Percentiles rank a stretch among this genome's conserved stretches.
Conservation (phyloP, 2,797 vertebrate genomes). For the Thunnus albacares region DNA sequence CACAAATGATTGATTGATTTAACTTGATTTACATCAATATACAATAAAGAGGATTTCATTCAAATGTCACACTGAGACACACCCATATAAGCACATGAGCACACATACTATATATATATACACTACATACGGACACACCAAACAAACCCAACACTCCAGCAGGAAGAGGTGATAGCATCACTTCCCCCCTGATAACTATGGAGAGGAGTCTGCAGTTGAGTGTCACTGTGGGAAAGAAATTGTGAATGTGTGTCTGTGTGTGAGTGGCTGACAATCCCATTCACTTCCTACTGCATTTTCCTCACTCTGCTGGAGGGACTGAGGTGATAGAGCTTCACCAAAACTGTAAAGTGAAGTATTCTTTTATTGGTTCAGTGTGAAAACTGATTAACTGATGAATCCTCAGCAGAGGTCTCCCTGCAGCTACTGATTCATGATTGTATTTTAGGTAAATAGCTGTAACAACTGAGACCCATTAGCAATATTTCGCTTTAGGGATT, state of each 20-base stretch:
- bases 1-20: too few relatives aligned
- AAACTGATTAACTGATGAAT: constrained; percentile 25
- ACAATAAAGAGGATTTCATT: constrained; percentile 21
- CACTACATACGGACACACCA: constrained; percentile 6
- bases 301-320: constrained; percentile 21
- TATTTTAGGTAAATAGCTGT: constrained; percentile 46
- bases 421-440: constrained; percentile 42
- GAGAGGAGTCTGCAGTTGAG: constrained; percentile 15
- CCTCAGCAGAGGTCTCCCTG: not conserved
- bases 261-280: constrained; percentile 2
- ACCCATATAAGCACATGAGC: not conserved
- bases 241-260: constrained; percentile 7
- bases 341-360: constrained; percentile 36
- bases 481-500: constrained; percentile 53
- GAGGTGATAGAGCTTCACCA: not conserved
- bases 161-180: constrained; percentile 74
- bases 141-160: constrained; percentile 44
- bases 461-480: constrained; percentile 56
- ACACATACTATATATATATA: not conserved
- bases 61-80: not conserved
- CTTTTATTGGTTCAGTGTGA: constrained; percentile 32
- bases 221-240: constrained; percentile 52
- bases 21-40: not conserved
- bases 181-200: constrained; percentile 62
- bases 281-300: constrained; percentile 13